These are phyloP conservation scores for Helicoverpa armigera DNA, from an alignment of 1,140 invertebrate genomes.

Conservation along the genomic window DNA sequence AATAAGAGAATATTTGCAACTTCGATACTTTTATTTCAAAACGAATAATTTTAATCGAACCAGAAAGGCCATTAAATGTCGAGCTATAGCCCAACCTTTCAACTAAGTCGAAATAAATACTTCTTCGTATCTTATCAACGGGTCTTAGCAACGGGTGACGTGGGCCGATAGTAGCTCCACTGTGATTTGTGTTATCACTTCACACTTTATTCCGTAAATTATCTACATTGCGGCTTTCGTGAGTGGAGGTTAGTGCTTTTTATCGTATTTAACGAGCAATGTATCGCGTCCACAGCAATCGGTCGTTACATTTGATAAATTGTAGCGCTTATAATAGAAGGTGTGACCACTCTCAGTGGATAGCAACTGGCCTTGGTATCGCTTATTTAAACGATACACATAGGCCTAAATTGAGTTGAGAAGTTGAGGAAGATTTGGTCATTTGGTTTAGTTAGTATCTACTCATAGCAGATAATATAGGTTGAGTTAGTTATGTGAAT, in stretches of 20 bases:
- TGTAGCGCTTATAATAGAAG: constrained; percentile 58
- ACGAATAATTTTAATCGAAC: constrained; percentile 6
- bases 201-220: constrained; percentile 43
- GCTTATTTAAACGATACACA: constrained; percentile 71
- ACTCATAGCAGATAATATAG: constrained; percentile 20
- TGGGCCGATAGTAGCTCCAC: constrained; percentile 54
- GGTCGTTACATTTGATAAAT: constrained; percentile 52
- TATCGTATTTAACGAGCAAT: constrained; percentile 42
- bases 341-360: constrained; percentile 64
- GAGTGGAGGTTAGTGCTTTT: background rate
- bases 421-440: constrained; percentile 69
- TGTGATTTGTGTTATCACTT: constrained; percentile 60
- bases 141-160: constrained; percentile 59
- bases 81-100: constrained; percentile 47
- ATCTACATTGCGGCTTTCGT: constrained; percentile 52
- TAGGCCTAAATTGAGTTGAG: constrained; percentile 72
- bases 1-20: background rate
- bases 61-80: constrained; percentile 33
- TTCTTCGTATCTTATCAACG: constrained; percentile 59
- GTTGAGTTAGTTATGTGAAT: background rate
- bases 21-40: constrained; percentile 29
- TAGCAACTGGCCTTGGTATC: constrained; percentile 73
- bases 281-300: constrained; percentile 29
- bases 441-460: constrained; percentile 42
- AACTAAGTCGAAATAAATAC: constrained; percentile 57